Evolutionary conservation across 2,888 invertebrate species (phyloP), one percentile per base, ranked within the genome.

Genomic region (Chaetoderma sp.): DNA sequence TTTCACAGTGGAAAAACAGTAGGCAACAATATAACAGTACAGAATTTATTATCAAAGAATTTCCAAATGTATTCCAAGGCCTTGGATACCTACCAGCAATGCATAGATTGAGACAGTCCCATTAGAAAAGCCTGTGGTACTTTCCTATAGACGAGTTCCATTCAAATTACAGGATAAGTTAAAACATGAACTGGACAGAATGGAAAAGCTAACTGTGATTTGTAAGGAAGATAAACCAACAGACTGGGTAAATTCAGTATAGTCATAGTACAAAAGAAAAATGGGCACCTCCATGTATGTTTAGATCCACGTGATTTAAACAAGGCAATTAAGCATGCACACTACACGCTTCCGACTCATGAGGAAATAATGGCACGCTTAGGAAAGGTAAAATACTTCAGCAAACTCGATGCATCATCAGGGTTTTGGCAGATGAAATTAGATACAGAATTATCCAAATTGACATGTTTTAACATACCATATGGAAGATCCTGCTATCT

Each of bases 251-350:
- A 74, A 59, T 60, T 60, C 67, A 6, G n/a, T n/a, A 23, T 75
- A 36, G 70, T 67, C n/a, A 52, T 66, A 36, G 67, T 69, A 16
- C 28, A 63, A 44, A 70, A 70, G 60, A 45, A 57, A 39, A 68
- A 64, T 50, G 73, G 72, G 16, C 71, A 74, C 59, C 27, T 76
- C 6, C 36, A 73, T 18, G 49, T 73, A 10, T 77, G 72, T 39
- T 18, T 75, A 10, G 77, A 75, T 56, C 75, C 74, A 1, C 60
- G 52, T 44, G 67, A 73, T 33, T 27, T 77, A 30, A 77, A 77
- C 47, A 63, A 65, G 52, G 65, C 63, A 21, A 66, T 75, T 47
- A 27, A 33, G 23, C 21, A 70, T 27, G 65, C 69, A 47, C 70
- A 75, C 52, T 75, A 59, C 32, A 67, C 71, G 49, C 44, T 75